A percentile compares a stretch with the other conserved stretches of the same genome.
phyloP scores from a whole-genome alignment of 2,888 invertebrate species.

The Spodoptera picta region DNA sequence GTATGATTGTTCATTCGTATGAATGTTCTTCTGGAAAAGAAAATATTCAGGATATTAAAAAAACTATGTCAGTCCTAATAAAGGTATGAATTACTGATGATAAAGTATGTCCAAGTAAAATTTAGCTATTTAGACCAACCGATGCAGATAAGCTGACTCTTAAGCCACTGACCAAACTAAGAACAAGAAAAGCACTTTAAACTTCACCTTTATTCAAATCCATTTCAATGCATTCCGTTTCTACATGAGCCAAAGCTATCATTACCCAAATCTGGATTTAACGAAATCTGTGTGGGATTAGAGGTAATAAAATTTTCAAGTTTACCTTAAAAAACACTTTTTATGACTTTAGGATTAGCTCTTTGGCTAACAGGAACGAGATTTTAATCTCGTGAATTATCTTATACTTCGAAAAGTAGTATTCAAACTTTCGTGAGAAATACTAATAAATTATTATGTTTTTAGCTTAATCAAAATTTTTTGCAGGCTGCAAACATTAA shows the following conservation, averaged over 20 bases:
- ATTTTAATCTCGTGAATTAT: not conserved
- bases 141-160: too few species aligned
- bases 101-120: too few species aligned
- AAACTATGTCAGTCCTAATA: too few species aligned
- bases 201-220: conserved; percentile 1
- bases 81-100: too few species aligned
- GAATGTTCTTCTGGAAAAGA: too few species aligned
- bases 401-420: not conserved
- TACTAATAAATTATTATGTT: too few species aligned
- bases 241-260: not conserved
- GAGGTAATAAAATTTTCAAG: not conserved
- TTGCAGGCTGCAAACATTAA: not conserved
- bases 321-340: not conserved
- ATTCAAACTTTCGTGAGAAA: not conserved
- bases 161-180: too few species aligned
- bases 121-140: too few species aligned
- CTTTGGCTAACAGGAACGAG: too few species aligned
- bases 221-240: conserved; percentile 2
- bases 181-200: not conserved
- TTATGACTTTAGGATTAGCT: not conserved
- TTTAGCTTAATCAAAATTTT: too few species aligned
- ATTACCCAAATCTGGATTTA: conserved; percentile 2
- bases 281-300: conserved; percentile 6
- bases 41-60: too few species aligned
- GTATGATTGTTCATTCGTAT: too few species aligned